Conservation (phyloP, 2,888 invertebrate species). For the Drosophila putrida region DNA sequence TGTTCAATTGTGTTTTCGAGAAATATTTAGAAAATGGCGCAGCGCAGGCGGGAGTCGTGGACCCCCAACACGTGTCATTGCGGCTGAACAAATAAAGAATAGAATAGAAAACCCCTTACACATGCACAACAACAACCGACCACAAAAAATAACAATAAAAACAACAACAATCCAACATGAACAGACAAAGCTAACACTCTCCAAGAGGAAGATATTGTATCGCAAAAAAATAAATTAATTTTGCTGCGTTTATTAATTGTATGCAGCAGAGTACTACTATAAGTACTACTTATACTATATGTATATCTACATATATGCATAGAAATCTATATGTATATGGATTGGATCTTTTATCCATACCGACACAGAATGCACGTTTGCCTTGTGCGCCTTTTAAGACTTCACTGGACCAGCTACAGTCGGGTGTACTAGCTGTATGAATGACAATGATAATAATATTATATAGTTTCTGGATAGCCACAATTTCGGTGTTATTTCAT, state of each 20-base stretch:
- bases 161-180: slow-evolving; percentile 9
- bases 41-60: slow-evolving; percentile 21
- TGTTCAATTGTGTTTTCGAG: slow-evolving; percentile 7
- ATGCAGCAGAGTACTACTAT: slow-evolving; percentile 10
- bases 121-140: background rate
- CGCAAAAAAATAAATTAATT: slow-evolving; percentile 4
- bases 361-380: background rate
- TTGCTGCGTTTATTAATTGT: slow-evolving; percentile 43
- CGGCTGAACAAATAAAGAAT: slow-evolving; percentile 55
- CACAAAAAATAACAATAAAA: background rate
- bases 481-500: too few relatives aligned
- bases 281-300: background rate
- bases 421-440: background rate
- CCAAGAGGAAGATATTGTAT: slow-evolving; percentile 15
- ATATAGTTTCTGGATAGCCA: too few relatives aligned
- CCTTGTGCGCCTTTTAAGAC: slow-evolving; percentile 5
- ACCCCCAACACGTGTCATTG: slow-evolving; percentile 60
- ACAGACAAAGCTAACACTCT: background rate
- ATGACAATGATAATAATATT: background rate
- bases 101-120: slow-evolving; percentile 7
- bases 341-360: slow-evolving; percentile 6
- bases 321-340: background rate
- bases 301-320: background rate
- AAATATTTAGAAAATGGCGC: slow-evolving; percentile 20
- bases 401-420: background rate